Conservation (phyloP, 2,888 invertebrate genomes). For the Drosophila atripex region DNA sequence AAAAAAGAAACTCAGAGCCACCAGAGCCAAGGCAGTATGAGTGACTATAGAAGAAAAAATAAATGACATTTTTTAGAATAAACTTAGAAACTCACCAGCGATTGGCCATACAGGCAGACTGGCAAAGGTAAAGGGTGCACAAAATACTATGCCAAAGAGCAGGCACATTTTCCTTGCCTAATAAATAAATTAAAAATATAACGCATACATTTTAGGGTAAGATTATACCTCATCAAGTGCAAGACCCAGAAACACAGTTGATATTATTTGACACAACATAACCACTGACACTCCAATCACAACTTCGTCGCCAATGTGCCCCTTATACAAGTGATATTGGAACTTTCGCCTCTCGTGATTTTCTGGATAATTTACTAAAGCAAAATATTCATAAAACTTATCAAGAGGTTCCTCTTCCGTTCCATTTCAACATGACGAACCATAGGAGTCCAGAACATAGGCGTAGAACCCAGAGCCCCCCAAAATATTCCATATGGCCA, state of each 20-base stretch:
- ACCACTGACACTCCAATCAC: constrained; percentile 7
- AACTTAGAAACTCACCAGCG: background rate
- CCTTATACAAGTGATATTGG: constrained; percentile 11
- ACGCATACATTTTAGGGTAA: too few species aligned
- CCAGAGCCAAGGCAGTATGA: constrained; percentile 3
- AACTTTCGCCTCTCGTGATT: constrained; percentile 7
- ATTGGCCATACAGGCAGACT: constrained; percentile 24
- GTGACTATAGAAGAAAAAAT: background rate
- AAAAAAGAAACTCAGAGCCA: constrained; percentile 6
- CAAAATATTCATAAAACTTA: background rate
- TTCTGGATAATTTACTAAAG: constrained; percentile 14
- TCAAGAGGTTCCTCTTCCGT: background rate
- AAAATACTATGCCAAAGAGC: constrained; percentile 4
- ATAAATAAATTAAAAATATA: background rate
- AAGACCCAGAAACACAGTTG: constrained; percentile 1
- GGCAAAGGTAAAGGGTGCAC: constrained; percentile 10
- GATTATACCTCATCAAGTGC: constrained; percentile 7
- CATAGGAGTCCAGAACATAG: constrained; percentile 24
- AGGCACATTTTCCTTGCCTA: constrained; percentile 6
- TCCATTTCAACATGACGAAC: background rate
- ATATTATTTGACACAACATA: constrained; percentile 9
- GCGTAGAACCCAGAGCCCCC: constrained; percentile 20
- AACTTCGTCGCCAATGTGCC: constrained; percentile 5
- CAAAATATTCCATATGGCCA: constrained; percentile 17
- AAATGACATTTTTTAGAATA: background rate